Conservation (phyloP, 2,888 invertebrate species). For the Pachydiplax longipennis region DNA sequence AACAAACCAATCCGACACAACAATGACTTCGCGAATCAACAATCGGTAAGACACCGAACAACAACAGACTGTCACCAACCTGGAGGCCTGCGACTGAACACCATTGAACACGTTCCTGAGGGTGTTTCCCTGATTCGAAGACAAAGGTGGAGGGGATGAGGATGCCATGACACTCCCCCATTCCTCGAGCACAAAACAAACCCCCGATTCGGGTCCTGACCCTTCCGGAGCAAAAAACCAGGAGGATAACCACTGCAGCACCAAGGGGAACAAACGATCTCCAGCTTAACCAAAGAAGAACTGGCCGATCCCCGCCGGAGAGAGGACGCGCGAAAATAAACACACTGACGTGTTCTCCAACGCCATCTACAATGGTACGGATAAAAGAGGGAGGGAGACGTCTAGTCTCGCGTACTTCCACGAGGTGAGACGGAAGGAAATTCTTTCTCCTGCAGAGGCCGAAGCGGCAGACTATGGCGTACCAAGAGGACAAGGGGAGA, state of each 20-base stretch:
- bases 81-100: constrained; percentile 58
- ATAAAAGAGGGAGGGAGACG: background rate
- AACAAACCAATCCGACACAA: background rate
- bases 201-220: background rate
- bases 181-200: background rate
- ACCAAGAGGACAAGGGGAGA: background rate
- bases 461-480: background rate
- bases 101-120: constrained; percentile 58
- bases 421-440: background rate
- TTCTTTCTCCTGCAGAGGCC: background rate
- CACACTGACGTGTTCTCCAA: background rate
- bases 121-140: constrained; percentile 50
- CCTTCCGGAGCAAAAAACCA: background rate
- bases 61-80: constrained; percentile 53
- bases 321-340: background rate
- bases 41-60: background rate
- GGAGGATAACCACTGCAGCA: too few species aligned
- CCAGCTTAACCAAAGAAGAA: background rate
- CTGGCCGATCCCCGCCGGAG: background rate
- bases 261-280: background rate
- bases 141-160: constrained; percentile 13
- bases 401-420: too few species aligned
- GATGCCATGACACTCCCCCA: background rate
- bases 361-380: background rate
- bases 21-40: background rate